phyloP scores from a whole-genome alignment of 2,797 vertebrate genomes.

The Alcedo quadribrachys region DNA sequence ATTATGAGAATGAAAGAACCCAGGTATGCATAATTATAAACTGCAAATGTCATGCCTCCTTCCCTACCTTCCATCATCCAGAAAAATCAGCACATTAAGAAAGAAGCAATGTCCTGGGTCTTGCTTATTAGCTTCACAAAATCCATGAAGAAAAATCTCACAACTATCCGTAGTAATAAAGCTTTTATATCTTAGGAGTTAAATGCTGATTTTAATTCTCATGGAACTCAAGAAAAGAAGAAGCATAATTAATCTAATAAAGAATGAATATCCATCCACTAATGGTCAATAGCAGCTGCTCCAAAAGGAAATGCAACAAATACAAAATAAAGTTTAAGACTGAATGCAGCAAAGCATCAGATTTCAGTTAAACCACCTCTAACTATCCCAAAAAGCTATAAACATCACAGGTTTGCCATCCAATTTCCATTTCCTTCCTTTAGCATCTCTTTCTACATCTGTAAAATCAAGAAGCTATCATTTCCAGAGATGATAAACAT shows the following conservation, averaged over 20 bases:
- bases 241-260: background rate
- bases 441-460: background rate
- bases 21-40: slow-evolving; percentile 59
- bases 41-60: slow-evolving; percentile 50
- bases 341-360: background rate
- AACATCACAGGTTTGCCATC: background rate
- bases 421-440: background rate
- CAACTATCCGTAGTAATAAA: background rate
- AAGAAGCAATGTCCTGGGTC: slow-evolving; percentile 1
- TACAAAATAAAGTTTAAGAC: background rate
- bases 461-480: background rate
- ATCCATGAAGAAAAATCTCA: background rate
- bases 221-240: background rate
- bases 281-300: background rate
- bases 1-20: slow-evolving; percentile 51
- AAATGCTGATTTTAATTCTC: background rate
- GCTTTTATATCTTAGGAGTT: background rate
- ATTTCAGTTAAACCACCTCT: background rate
- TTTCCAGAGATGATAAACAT: background rate
- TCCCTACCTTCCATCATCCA: background rate
- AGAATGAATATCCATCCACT: background rate
- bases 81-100: slow-evolving; percentile 29
- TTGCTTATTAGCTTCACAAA: slow-evolving; percentile 23
- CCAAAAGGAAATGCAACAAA: background rate
- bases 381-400: background rate